A percentile compares a stretch with the other conserved stretches of the same genome.
phyloP scores from a whole-genome alignment of 2,888 invertebrate genomes.

The Aporophyla lueneburgensis region DNA sequence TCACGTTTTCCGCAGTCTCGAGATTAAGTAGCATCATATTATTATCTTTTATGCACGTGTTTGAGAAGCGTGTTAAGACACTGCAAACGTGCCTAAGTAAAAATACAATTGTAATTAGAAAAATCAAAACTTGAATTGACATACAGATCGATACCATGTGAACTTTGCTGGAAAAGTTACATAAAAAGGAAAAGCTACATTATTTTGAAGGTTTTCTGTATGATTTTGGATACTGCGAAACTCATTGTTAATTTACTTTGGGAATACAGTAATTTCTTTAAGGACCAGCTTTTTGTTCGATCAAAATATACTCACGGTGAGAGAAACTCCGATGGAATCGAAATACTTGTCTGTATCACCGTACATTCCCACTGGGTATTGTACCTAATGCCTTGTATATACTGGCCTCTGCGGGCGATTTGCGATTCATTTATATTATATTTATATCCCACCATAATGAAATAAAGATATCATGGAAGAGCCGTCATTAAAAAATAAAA shows the following conservation, averaged over 20 bases:
- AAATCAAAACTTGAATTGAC: background rate
- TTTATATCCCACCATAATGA: slow-evolving; percentile 45
- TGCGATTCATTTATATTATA: slow-evolving; percentile 59
- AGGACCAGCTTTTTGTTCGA: background rate
- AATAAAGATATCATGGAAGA: slow-evolving; percentile 58
- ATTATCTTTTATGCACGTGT: background rate
- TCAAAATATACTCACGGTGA: slow-evolving; percentile 73
- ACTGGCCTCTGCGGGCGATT: slow-evolving; percentile 50
- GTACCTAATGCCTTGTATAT: slow-evolving; percentile 40
- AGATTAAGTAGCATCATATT: background rate
- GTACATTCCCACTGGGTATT: slow-evolving; percentile 69
- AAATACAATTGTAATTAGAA: background rate
- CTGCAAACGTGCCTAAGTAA: background rate
- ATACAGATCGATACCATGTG: background rate
- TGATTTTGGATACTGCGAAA: background rate
- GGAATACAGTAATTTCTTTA: background rate
- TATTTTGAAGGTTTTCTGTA: background rate
- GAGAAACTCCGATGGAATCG: slow-evolving; percentile 70
- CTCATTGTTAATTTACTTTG: too few relatives aligned
- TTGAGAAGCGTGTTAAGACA: background rate
- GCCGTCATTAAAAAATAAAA: slow-evolving; percentile 32
- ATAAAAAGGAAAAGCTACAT: background rate
- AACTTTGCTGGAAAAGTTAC: background rate
- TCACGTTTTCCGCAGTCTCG: background rate
- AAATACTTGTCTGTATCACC: slow-evolving; percentile 66